Percentiles rank a stretch among this genome's conserved stretches.
Evolutionary conservation across 2,113 vertebrate genomes (phyloP).

Genomic region (Mormyrus iriodes): DNA sequence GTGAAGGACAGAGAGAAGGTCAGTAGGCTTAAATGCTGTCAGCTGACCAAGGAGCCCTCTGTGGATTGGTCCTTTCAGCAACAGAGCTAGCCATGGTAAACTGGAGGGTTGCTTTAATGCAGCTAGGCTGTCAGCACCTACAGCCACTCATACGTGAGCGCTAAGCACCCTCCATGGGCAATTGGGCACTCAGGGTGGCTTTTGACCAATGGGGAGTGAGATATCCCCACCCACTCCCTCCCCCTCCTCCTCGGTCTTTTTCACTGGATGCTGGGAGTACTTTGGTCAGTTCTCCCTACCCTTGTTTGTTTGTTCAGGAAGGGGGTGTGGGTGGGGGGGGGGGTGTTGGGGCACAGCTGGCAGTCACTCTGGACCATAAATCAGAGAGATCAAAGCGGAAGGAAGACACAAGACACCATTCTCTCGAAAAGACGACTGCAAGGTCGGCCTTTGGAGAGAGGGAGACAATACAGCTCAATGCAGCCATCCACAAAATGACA

Average conservation of each 20-base stretch:
- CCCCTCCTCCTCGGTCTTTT: neutral
- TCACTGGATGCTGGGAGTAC: neutral
- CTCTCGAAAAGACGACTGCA: neutral
- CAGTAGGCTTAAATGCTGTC: neutral
- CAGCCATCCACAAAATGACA: too few relatives aligned
- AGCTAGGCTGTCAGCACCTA: slow-evolving; percentile 30
- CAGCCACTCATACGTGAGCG: neutral
- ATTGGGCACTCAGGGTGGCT: neutral
- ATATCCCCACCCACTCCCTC: neutral
- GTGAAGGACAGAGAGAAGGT: neutral
- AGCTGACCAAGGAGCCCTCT: neutral
- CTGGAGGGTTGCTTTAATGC: slow-evolving; percentile 49
- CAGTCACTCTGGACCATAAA: neutral
- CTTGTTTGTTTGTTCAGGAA: neutral
- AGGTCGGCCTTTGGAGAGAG: neutral
- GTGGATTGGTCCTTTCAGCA: neutral
- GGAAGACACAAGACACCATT: neutral
- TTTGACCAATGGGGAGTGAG: neutral
- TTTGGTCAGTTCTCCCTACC: neutral
- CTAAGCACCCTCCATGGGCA: neutral
- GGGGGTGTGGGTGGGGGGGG: neutral
- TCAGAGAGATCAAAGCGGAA: neutral
- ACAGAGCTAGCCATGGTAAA: slow-evolving; percentile 36
- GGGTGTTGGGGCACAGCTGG: neutral
- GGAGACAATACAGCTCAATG: neutral